phyloP scores from a whole-genome alignment of 2,888 invertebrate genomes.

The Trilocha varians region DNA sequence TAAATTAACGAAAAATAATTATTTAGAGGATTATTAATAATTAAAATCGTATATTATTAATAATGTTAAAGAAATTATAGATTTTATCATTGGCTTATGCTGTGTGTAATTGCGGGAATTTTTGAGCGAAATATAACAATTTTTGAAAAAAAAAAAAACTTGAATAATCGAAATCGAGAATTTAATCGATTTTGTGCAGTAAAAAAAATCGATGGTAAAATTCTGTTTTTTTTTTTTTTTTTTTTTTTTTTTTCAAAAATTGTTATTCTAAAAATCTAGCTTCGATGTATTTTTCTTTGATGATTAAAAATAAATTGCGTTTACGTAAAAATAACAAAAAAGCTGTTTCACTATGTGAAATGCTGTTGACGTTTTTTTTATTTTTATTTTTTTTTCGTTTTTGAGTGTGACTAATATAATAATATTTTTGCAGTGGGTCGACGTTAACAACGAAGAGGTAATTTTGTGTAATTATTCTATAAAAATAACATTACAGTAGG shows the following conservation, averaged over 20 bases:
- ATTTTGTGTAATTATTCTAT: conserved; percentile 21
- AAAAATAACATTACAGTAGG: too few species aligned
- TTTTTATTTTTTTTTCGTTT: conserved; percentile 26
- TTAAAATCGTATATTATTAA: background rate
- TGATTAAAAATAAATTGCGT: conserved; percentile 32
- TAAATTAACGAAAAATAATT: background rate
- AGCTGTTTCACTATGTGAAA: conserved; percentile 47
- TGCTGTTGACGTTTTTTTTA: conserved; percentile 48
- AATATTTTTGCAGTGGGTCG: conserved; percentile 78
- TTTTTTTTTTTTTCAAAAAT: conserved; percentile 9
- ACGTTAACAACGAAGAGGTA: conserved; percentile 79
- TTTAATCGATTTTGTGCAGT: too few species aligned
- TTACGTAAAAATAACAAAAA: conserved; percentile 27
- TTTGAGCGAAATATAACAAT: background rate
- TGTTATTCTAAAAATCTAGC: background rate
- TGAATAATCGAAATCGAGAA: too few species aligned
- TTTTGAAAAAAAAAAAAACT: background rate
- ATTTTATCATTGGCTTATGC: background rate
- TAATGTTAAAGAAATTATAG: background rate
- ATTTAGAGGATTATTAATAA: background rate
- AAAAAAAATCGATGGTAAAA: too few species aligned
- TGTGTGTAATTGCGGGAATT: background rate
- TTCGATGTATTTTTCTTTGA: conserved; percentile 9
- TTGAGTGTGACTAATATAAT: conserved; percentile 56
- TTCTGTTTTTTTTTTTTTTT: conserved; percentile 6